phyloP scores from a whole-genome alignment of 2,888 invertebrate species.

The Drosophila putrida region DNA sequence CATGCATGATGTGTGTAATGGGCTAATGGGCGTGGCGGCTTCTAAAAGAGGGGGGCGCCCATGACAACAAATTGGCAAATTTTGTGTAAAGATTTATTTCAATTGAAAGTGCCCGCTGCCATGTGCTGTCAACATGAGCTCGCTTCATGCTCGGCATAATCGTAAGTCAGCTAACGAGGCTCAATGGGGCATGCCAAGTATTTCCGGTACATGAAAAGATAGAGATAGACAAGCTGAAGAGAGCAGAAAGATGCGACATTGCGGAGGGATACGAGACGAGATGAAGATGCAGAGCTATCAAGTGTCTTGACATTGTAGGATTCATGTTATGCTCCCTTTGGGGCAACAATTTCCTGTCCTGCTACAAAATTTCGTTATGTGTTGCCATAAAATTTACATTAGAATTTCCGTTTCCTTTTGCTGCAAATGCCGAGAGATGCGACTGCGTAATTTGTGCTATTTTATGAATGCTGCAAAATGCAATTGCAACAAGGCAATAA shows the following conservation, averaged over 20 bases:
- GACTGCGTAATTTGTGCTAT: constrained; percentile 42
- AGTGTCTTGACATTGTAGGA: constrained; percentile 38
- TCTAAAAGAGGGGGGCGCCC: constrained; percentile 16
- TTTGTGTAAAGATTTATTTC: constrained; percentile 78
- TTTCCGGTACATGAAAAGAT: constrained; percentile 61
- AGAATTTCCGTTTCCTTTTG: constrained; percentile 63
- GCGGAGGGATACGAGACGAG: neutral
- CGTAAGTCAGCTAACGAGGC: constrained; percentile 72
- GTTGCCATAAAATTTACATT: constrained; percentile 75
- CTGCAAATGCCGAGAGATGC: constrained; percentile 16
- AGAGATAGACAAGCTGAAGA: neutral
- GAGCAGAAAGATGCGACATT: neutral
- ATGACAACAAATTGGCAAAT: constrained; percentile 78
- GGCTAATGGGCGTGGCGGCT: constrained; percentile 46
- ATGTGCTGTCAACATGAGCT: constrained; percentile 71
- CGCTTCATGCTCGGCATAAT: constrained; percentile 30
- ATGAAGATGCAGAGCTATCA: constrained; percentile 24
- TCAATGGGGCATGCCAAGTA: constrained; percentile 78
- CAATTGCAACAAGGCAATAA: constrained; percentile 41
- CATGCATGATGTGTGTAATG: constrained; percentile 57
- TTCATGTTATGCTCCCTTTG: constrained; percentile 34
- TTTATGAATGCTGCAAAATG: constrained; percentile 37
- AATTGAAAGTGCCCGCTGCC: constrained; percentile 75
- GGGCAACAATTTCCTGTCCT: constrained; percentile 10
- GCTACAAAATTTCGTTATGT: constrained; percentile 56